Percentiles rank a stretch among this genome's conserved stretches.
phyloP scores from a whole-genome alignment of 2,888 invertebrate species.

The Luffia ferchaultella region DNA sequence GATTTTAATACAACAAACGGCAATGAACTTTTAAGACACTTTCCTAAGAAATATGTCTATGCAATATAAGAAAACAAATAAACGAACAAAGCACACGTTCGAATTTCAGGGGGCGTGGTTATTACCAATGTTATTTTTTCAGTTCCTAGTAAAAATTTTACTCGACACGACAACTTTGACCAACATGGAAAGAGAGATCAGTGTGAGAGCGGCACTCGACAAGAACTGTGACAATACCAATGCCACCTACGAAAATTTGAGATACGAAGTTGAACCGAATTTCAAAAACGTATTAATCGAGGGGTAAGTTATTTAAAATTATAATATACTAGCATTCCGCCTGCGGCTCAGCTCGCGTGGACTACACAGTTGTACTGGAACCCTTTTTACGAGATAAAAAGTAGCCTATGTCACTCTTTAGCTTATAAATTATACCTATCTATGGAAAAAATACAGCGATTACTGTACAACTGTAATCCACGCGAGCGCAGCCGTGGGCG shows the following conservation, averaged over 20 bases:
- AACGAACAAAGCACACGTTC: not conserved
- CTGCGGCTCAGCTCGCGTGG: no score
- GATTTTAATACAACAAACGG: no score
- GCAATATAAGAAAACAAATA: not conserved
- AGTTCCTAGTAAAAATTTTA: constrained; percentile 1
- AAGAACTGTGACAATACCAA: constrained; percentile 1
- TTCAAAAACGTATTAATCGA: not conserved
- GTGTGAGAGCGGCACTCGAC: constrained; percentile 1
- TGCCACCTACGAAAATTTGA: not conserved
- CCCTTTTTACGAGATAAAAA: no score
- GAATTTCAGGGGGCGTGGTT: not conserved
- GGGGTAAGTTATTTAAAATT: not conserved
- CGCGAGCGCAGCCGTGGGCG: no score
- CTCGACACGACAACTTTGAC: not conserved
- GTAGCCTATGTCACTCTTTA: no score
- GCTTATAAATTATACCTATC: not conserved
- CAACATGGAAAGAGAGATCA: not conserved
- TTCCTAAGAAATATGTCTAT: not conserved
- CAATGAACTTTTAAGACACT: not conserved
- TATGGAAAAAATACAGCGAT: not conserved
- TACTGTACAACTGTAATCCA: no score
- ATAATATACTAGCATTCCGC: not conserved
- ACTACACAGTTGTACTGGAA: no score
- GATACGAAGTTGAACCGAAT: not conserved
- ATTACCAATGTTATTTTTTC: not conserved